Percentiles rank a stretch among this genome's conserved stretches.
Conservation (phyloP, 2,797 vertebrate genomes). For the Enteromius afrohamiltoni region DNA sequence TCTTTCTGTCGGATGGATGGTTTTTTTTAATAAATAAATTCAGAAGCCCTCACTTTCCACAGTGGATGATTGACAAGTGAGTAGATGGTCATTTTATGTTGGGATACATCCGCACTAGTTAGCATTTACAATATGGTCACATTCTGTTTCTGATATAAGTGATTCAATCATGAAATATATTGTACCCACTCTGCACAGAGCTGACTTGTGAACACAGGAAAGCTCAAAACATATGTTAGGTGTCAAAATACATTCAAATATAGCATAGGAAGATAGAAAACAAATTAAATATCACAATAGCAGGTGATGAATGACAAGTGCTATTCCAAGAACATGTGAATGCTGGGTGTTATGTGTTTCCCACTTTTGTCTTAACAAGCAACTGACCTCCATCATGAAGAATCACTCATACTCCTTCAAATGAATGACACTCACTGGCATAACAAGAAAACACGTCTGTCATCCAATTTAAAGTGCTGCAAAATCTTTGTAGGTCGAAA, state of each 20-base stretch:
- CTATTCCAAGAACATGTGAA: neutral
- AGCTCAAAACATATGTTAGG: neutral
- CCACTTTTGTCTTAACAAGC: conserved; percentile 4
- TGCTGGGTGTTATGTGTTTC: neutral
- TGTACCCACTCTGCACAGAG: no score
- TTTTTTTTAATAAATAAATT: no score
- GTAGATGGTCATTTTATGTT: no score
- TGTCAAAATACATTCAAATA: neutral
- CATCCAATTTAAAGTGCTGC: conserved; percentile 16
- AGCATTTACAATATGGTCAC: no score
- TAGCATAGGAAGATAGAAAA: neutral
- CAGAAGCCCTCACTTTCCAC: no score
- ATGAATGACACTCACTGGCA: neutral
- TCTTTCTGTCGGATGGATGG: no score
- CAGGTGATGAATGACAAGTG: neutral
- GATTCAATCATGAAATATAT: no score
- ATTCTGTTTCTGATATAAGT: no score
- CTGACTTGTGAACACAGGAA: neutral
- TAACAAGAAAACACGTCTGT: conserved; percentile 20
- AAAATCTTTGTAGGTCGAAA: conserved; percentile 4
- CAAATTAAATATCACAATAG: neutral
- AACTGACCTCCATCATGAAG: conserved; percentile 13
- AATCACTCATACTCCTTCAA: conserved; percentile 6
- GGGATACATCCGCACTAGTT: no score
- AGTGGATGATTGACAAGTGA: no score